These are phyloP conservation scores for Sebastes matsubarae DNA, from an alignment of 2,797 vertebrate species.

Conservation along the genomic window DNA sequence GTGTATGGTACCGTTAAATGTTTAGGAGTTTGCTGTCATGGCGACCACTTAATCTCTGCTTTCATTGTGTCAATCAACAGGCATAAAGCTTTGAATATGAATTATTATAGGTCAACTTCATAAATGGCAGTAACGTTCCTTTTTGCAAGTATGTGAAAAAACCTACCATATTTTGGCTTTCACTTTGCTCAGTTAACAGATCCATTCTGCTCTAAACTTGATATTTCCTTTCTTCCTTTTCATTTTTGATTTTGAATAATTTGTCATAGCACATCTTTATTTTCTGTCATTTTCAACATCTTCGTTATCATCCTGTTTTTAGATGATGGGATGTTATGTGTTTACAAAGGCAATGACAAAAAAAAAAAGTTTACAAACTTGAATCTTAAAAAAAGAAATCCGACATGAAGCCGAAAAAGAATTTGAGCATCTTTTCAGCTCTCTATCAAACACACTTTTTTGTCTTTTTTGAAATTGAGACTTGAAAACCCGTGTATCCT, in stretches of 20 bases:
- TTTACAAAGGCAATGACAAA: slow-evolving; percentile 83
- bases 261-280: slow-evolving; percentile 71
- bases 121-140: slow-evolving; percentile 57
- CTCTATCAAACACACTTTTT: slow-evolving; percentile 76
- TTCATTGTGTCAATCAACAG: slow-evolving; percentile 65
- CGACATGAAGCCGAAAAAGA: slow-evolving; percentile 77
- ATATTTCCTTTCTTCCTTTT: slow-evolving; percentile 53
- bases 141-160: slow-evolving; percentile 56
- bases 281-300: slow-evolving; percentile 75
- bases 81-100: slow-evolving; percentile 64
- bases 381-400: slow-evolving; percentile 81
- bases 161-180: slow-evolving; percentile 60
- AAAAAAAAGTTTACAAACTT: slow-evolving; percentile 85
- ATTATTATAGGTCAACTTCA: slow-evolving; percentile 68
- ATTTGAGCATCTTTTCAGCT: slow-evolving; percentile 78
- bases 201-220: slow-evolving; percentile 64
- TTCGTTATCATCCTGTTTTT: slow-evolving; percentile 75
- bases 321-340: slow-evolving; percentile 80
- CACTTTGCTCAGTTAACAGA: slow-evolving; percentile 64
- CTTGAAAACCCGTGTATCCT: slow-evolving; percentile 88
- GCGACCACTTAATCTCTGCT: slow-evolving; percentile 70
- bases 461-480: slow-evolving; percentile 84
- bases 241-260: slow-evolving; percentile 59
- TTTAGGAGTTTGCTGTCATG: slow-evolving; percentile 68
- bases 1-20: slow-evolving; percentile 78